Base-by-base conservation (phyloP, 2,113 vertebrate genomes). In the Uria lomvia region DNA sequence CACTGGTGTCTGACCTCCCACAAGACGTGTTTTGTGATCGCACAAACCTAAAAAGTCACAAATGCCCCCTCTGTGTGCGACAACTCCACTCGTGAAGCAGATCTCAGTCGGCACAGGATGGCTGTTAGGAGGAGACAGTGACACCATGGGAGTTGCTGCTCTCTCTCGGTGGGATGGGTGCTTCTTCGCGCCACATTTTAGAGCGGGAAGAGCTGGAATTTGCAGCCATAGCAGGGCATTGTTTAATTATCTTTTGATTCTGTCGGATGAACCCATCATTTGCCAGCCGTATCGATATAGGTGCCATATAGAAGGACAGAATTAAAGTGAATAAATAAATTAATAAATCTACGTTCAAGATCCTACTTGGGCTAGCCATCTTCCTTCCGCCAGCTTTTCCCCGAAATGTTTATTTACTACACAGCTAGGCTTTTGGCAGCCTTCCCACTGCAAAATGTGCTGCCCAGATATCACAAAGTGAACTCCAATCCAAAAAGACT, bases 351-450 rank as follows among this genome's bases (percentile, higher is more conserved):
- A 59, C 4, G 17, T 43, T 90, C 40, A 34, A 58, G 84, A 59
- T 80, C 80, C 58, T 88, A 22, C 88, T 79, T 86, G 91, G 91
- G 66, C 79, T 71, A 84, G 19, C 36, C 79, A 60, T 56, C 66
- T 70, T 34, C 59, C 67, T 50, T 65, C 86, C 95, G 58, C 62
- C 68, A 93, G 93, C 55, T 81, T 95, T 97, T 49, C 88, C 56
- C 92, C 11, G 47, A 86, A 94, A 92, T 96, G 94, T 96, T 97
- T 95, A 92, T 96, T 97, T 96, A 96, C 95, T 96, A 91, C 84
- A 88, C 81, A 97, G 84, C 52, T 23, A 81, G 75, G 92, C 73
- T 96, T 30, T 93, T 96, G 96, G 96, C 95, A 97, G 94, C 53
- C 1, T 95, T 96, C 95, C 94, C 86, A 91, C 93, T 83, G 90